These are phyloP conservation scores for Philotrypesis tridentata DNA, from an alignment of 1,140 invertebrate genomes.

Conservation along the genomic window DNA sequence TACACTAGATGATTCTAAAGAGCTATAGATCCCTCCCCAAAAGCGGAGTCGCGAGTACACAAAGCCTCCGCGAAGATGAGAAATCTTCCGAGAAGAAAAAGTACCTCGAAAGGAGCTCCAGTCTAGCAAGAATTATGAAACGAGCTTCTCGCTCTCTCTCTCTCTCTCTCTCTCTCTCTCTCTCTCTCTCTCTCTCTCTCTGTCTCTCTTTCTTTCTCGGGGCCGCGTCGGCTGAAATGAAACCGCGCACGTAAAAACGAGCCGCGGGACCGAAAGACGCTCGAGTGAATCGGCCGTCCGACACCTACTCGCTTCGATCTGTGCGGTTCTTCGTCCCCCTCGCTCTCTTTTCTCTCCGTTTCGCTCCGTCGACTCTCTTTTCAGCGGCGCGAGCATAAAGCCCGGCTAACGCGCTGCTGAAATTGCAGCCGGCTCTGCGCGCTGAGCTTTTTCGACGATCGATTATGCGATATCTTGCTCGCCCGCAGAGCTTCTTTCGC, in stretches of 20 bases:
- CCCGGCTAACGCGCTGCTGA: no score
- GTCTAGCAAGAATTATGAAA: neutral
- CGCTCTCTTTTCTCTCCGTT: neutral
- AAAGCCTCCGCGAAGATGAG: neutral
- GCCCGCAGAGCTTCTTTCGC: neutral
- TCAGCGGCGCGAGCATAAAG: neutral
- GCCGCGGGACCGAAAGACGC: conserved; percentile 56
- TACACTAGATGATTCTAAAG: neutral
- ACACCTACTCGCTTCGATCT: conserved; percentile 53
- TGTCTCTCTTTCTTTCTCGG: conserved; percentile 53
- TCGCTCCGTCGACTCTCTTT: conserved; percentile 12
- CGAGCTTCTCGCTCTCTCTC: conserved; percentile 42
- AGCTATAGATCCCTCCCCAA: neutral
- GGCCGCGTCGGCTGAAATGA: conserved; percentile 65
- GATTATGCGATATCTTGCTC: neutral
- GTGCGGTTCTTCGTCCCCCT: conserved; percentile 44
- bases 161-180: conserved; percentile 50
- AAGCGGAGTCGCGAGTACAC: neutral
- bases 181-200: conserved; percentile 54
- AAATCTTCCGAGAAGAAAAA: neutral
- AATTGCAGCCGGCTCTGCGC: neutral
- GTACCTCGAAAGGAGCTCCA: neutral
- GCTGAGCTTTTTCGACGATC: neutral
- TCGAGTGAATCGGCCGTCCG: conserved; percentile 59
- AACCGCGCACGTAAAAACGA: conserved; percentile 71